Evolutionary conservation across 2,888 invertebrate genomes (phyloP).

Genomic region (Synanthedon tipuliformis): DNA sequence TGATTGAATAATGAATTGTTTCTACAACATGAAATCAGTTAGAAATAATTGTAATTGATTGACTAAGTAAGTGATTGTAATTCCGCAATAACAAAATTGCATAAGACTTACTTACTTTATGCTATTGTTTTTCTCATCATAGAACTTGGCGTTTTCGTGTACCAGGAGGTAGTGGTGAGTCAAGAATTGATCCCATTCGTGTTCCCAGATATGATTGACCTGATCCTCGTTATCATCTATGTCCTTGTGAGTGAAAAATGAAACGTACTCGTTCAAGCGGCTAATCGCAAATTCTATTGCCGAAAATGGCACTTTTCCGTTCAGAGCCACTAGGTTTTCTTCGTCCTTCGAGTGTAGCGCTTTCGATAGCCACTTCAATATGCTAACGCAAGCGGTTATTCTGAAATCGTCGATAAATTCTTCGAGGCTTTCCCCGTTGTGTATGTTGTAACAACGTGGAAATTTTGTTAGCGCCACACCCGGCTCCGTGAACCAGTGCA

Average conservation of each 20-base stretch:
- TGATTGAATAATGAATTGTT: not conserved
- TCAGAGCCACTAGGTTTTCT: slow-evolving; percentile 61
- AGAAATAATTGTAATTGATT: not conserved
- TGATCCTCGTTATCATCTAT: slow-evolving; percentile 80
- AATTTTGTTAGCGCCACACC: slow-evolving; percentile 84
- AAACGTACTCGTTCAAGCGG: slow-evolving; percentile 82
- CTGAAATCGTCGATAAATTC: slow-evolving; percentile 91
- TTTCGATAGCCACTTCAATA: slow-evolving; percentile 81
- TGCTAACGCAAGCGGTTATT: slow-evolving; percentile 86
- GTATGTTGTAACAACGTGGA: slow-evolving; percentile 88
- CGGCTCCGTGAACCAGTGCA: slow-evolving; percentile 88
- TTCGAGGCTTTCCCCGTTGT: slow-evolving; percentile 83
- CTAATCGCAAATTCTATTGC: slow-evolving; percentile 85
- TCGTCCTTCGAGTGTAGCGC: slow-evolving; percentile 68
- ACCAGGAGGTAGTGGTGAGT: slow-evolving; percentile 76
- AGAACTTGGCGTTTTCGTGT: slow-evolving; percentile 71
- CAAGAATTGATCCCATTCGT: slow-evolving; percentile 91
- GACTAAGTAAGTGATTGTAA: not conserved
- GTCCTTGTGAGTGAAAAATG: slow-evolving; percentile 78
- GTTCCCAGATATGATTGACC: slow-evolving; percentile 76
- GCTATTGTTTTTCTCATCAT: slow-evolving; percentile 42
- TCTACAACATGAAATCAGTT: not conserved
- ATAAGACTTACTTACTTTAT: slow-evolving; percentile 37
- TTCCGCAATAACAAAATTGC: not conserved
- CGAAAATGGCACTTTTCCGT: slow-evolving; percentile 79